phyloP scores from a whole-genome alignment of 2,113 vertebrate genomes.

The Dipodomys spectabilis region DNA sequence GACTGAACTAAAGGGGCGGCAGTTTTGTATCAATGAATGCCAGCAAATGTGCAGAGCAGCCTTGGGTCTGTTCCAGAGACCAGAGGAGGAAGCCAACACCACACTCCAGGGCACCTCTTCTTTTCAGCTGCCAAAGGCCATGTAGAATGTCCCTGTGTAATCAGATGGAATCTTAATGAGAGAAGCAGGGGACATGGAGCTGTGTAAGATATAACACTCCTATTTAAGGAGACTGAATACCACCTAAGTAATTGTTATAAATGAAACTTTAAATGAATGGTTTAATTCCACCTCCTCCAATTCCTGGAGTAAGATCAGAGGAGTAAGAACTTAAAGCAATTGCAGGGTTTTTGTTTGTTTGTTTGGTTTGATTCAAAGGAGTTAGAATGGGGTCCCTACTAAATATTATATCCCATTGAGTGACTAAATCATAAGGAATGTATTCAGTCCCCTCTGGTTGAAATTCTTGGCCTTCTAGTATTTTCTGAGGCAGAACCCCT shows the following conservation, averaged over 20 bases:
- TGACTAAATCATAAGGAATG: constrained; percentile 4
- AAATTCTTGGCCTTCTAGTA: neutral
- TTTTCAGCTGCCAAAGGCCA: neutral
- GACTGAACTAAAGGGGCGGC: neutral
- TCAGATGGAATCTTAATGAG: neutral
- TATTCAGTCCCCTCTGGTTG: neutral
- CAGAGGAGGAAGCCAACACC: neutral
- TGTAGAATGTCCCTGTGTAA: neutral
- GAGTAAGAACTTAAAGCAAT: neutral
- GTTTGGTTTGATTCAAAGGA: neutral
- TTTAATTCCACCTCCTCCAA: neutral
- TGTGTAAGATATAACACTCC: neutral
- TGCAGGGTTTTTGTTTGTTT: neutral
- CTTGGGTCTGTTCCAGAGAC: neutral
- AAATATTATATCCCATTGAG: neutral
- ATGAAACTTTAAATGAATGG: constrained; percentile 35
- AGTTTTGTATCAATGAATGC: neutral
- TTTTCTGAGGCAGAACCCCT: neutral
- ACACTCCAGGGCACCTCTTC: neutral
- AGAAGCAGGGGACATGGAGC: neutral
- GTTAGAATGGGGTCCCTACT: neutral
- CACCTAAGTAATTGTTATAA: neutral
- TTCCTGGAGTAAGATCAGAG: neutral
- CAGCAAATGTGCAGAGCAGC: neutral
- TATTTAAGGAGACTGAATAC: neutral